Conservation (phyloP, 2,888 invertebrate genomes). For the Leptinotarsa rubiginosa region DNA sequence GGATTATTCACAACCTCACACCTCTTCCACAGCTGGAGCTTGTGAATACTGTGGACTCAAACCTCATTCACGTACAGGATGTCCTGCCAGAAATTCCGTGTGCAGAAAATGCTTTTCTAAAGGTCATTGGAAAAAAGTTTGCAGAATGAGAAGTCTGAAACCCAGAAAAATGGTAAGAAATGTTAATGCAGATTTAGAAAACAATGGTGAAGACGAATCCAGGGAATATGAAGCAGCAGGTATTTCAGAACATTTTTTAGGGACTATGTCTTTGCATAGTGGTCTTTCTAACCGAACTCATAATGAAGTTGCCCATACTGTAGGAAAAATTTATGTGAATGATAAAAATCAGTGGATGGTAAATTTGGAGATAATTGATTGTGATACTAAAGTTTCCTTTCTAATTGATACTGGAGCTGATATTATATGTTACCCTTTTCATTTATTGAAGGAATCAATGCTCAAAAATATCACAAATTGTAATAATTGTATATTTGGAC, state of each 20-base stretch:
- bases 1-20: too few relatives aligned
- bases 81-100: constrained; percentile 1
- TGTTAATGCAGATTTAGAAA: constrained; percentile 3
- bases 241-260: too few relatives aligned
- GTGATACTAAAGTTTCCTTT: background rate
- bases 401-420: background rate
- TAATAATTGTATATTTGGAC: too few relatives aligned
- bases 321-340: background rate
- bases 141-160: constrained; percentile 5
- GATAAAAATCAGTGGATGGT: background rate
- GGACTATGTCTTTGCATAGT: too few relatives aligned
- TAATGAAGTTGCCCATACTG: too few relatives aligned
- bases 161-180: background rate
- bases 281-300: too few relatives aligned
- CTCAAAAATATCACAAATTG: too few relatives aligned
- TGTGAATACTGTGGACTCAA: too few relatives aligned
- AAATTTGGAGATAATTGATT: background rate
- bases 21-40: too few relatives aligned
- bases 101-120: background rate
- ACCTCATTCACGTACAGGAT: background rate
- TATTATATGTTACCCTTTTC: background rate
- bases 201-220: background rate
- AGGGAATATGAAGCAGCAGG: background rate
- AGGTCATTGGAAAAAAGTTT: background rate
- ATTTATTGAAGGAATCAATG: too few relatives aligned